A percentile compares a stretch with the other conserved stretches of the same genome.
Conservation (phyloP, 2,888 invertebrate species). For the Conops quadrifasciatus region DNA sequence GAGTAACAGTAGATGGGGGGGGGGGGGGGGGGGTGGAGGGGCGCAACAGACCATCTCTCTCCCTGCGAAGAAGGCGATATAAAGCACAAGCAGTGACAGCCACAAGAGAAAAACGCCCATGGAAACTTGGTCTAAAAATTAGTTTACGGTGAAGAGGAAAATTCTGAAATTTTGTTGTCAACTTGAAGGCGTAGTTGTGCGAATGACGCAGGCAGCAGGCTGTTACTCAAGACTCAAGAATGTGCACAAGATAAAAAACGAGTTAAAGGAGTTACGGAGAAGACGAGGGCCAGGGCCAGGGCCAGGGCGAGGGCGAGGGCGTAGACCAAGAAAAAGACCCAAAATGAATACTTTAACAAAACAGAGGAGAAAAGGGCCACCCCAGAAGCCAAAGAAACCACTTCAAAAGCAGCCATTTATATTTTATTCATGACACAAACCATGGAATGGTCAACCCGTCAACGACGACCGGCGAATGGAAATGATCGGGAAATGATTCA, state of each 20-base stretch:
- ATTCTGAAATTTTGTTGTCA: background rate
- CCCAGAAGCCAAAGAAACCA: background rate
- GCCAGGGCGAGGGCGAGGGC: no score
- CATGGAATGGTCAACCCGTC: slow-evolving; percentile 3
- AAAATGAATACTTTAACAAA: no score
- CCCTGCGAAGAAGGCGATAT: background rate
- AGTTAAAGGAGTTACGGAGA: background rate
- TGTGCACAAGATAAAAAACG: background rate
- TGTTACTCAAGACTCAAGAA: no score
- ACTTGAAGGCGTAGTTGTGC: background rate
- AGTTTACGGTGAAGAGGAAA: slow-evolving; percentile 18
- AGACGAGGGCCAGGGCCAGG: background rate
- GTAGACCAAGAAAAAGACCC: no score
- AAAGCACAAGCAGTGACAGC: background rate
- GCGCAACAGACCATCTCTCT: background rate
- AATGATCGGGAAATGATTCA: no score
- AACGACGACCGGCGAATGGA: no score
- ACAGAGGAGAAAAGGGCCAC: background rate
- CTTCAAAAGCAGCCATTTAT: background rate
- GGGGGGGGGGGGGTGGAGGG: background rate
- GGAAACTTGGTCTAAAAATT: background rate
- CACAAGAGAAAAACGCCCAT: no score
- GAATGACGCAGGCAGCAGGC: background rate
- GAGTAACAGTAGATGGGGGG: background rate
- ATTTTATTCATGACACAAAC: slow-evolving; percentile 16